phyloP scores from a whole-genome alignment of 2,888 invertebrate genomes.

The Chymomyza amoena region DNA sequence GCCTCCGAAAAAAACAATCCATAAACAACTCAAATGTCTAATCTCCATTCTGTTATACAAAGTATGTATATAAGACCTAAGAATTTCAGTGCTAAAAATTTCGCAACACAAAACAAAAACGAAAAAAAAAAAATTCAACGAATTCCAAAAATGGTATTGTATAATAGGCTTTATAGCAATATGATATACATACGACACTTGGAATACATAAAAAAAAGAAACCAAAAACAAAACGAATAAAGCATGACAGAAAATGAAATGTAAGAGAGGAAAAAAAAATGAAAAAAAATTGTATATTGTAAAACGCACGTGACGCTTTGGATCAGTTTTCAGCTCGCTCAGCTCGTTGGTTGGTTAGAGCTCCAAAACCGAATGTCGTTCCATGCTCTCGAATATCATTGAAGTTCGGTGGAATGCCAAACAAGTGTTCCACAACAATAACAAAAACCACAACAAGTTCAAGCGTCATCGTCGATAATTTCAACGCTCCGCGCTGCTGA shows the following conservation, averaged over 20 bases:
- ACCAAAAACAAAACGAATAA: not conserved
- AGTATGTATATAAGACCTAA: not conserved
- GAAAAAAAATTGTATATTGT: constrained; percentile 2
- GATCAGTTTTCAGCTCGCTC: constrained; percentile 30
- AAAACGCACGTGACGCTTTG: constrained; percentile 59
- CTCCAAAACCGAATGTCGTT: constrained; percentile 32
- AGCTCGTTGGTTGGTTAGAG: constrained; percentile 23
- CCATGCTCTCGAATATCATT: constrained; percentile 51
- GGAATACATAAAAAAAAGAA: not conserved
- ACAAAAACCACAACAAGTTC: not conserved
- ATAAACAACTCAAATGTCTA: too few species aligned
- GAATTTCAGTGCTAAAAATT: not conserved
- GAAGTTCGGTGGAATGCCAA: constrained; percentile 29
- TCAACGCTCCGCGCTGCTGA: not conserved
- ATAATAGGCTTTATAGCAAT: constrained; percentile 39
- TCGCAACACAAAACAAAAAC: constrained; percentile 7
- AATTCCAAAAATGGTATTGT: constrained; percentile 51
- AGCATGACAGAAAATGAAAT: not conserved
- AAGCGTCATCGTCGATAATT: not conserved
- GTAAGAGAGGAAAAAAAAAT: not conserved
- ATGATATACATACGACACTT: constrained; percentile 27
- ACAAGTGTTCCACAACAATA: not conserved
- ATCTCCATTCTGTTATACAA: not conserved
- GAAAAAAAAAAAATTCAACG: constrained; percentile 26
- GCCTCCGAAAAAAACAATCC: too few species aligned